Base-by-base conservation (phyloP, 2,797 vertebrate species). In the Bradypodion ventrale region DNA sequence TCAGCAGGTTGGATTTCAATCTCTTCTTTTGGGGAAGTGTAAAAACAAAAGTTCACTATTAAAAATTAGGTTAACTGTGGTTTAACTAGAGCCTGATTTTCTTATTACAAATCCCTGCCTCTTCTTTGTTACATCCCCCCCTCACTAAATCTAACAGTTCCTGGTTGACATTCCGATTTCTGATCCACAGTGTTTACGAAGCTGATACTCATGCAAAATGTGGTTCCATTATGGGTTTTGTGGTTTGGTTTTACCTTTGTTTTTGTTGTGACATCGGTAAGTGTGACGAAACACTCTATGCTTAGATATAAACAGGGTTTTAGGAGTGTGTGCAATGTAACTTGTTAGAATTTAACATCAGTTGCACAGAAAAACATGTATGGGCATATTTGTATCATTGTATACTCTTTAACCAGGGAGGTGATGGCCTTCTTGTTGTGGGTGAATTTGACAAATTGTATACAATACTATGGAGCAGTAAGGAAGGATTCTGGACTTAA, bases 151-250 rank as follows among this genome's bases (percentile, higher is more conserved):
- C 16, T 46, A n/a, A 74, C 13, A 42, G 13, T 85, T 66, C 4
- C 46, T 25, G 35, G 7, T 63, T 56, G 60, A 46, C 68, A 56
- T 19, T 79, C 10, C 65, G 42, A 44, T 60, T 15, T 65, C 19
- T 72, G 42, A 7, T 72, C 49, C 52, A 27, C 44, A 66, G 35
- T 19, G 21, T 85, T 79, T 65, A 23, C 25, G 3, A 70, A 25
- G 42, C 29, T 62, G 19, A 62, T 70, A 37, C 62, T 7, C 37
- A 52, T 62, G n/a, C 40, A 81, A 37, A 81, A 70, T 81, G 59
- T 78, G 66, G n/a, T 84, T 62, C 13, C 32, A 37, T 78, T 78
- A 70, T 40, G 25, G 37, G 27, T 44, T 81, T 69, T 77, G 32
- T 70, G 65, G 65, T 56, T 85, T 81, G 27, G 32, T 66, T 75